Conservation (phyloP, 2,797 vertebrate species). For the Mus spretus region DNA sequence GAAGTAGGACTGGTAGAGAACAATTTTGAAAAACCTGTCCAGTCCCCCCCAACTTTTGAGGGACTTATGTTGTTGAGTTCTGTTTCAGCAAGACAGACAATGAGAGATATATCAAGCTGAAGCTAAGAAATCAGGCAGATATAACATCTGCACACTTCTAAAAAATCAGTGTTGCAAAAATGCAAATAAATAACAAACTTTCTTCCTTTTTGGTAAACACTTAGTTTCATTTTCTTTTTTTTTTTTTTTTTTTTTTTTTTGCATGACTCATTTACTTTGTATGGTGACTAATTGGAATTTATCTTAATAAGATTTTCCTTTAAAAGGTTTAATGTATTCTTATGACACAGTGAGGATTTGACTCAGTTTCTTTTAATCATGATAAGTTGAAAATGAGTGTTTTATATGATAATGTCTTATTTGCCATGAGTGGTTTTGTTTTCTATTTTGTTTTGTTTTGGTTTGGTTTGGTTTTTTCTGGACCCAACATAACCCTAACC, state of each 20-base stretch:
- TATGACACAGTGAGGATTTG: neutral
- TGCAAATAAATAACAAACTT: neutral
- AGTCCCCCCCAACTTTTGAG: conserved; percentile 46
- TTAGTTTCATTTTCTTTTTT: neutral
- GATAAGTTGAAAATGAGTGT: neutral
- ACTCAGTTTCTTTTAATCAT: neutral
- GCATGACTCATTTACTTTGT: neutral
- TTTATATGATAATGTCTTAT: neutral
- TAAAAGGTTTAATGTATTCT: neutral
- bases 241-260: neutral
- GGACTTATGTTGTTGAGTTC: conserved; percentile 12
- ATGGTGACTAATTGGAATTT: neutral
- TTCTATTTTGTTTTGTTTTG: neutral
- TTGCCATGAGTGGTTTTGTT: neutral
- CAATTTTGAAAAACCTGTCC: conserved; percentile 73
- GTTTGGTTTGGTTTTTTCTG: neutral
- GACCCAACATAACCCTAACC: neutral
- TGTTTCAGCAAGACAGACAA: neutral
- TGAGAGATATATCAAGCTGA: neutral
- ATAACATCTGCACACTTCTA: neutral
- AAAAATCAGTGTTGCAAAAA: neutral
- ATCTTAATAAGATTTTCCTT: conserved; percentile 10
- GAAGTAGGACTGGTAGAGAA: conserved; percentile 57
- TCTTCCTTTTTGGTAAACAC: neutral
- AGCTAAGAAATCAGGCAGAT: neutral